phyloP scores from a whole-genome alignment of 2,113 vertebrate species.

The Laticauda colubrina region DNA sequence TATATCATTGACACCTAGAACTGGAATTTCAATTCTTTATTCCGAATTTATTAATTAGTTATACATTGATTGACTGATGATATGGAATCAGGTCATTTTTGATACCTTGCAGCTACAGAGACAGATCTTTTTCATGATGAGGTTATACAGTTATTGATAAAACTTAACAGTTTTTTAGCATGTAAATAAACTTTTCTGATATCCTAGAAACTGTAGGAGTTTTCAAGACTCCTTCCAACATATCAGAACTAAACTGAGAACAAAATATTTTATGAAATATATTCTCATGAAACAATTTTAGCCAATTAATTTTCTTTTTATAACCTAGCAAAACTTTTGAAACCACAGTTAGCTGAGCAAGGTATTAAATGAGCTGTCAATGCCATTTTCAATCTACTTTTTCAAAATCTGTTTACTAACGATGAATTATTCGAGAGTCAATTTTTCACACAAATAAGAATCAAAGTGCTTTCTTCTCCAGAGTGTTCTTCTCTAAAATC shows the following conservation, averaged over 20 bases:
- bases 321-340: not conserved
- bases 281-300: not conserved
- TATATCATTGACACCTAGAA: not conserved
- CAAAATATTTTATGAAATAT: not conserved
- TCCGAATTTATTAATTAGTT: not conserved
- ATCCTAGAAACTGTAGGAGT: not conserved
- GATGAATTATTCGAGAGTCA: not conserved
- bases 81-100: not conserved
- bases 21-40: not conserved
- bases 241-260: not conserved
- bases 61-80: not conserved
- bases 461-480: not conserved
- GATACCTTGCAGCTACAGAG: not conserved
- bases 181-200: not conserved
- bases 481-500: not conserved
- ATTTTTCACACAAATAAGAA: not conserved
- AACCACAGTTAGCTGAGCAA: not conserved
- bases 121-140: not conserved
- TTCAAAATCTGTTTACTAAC: no score
- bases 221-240: not conserved
- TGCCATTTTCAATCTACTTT: no score
- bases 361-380: no score
- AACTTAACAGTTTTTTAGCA: not conserved
- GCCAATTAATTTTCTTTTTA: not conserved
- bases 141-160: not conserved